Conservation (phyloP, 2,888 invertebrate genomes). For the Pediacus dermestoides region DNA sequence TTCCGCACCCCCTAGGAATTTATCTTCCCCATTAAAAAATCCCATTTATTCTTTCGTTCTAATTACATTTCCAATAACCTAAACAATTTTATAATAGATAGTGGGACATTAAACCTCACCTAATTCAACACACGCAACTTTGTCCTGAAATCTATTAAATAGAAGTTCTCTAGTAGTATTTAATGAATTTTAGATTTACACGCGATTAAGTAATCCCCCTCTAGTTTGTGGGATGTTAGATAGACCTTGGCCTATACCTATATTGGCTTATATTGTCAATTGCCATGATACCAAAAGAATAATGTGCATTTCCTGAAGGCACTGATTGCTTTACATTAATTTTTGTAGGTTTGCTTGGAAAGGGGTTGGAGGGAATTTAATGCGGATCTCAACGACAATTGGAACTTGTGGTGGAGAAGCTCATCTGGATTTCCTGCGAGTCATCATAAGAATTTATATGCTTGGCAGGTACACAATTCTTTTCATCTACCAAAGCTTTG, state of each 20-base stretch:
- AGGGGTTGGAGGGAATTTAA: constrained; percentile 77
- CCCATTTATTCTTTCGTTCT: constrained; percentile 1
- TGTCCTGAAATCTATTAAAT: constrained; percentile 29
- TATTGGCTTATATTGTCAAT: no score
- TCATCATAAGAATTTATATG: constrained; percentile 62
- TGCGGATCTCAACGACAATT: constrained; percentile 62
- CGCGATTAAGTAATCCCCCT: no score
- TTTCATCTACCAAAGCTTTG: constrained; percentile 11
- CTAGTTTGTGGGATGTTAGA: no score
- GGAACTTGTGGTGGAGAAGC: constrained; percentile 85
- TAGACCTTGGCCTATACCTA: no score
- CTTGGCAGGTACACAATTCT: constrained; percentile 61
- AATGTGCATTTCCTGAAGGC: no score
- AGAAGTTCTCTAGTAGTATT: constrained; percentile 29
- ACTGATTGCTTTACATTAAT: background rate
- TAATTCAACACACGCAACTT: constrained; percentile 22
- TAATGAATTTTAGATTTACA: constrained; percentile 36
- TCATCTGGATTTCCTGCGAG: constrained; percentile 67
- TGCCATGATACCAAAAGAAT: no score
- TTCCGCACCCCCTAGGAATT: background rate
- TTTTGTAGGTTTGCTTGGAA: constrained; percentile 66
- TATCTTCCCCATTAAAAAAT: background rate
- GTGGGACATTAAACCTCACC: constrained; percentile 1
- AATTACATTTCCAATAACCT: no score
- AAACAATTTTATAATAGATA: no score